Percentiles rank a stretch among this genome's conserved stretches.
Conservation (phyloP, 2,113 vertebrate genomes). For the Salvelinus fontinalis region DNA sequence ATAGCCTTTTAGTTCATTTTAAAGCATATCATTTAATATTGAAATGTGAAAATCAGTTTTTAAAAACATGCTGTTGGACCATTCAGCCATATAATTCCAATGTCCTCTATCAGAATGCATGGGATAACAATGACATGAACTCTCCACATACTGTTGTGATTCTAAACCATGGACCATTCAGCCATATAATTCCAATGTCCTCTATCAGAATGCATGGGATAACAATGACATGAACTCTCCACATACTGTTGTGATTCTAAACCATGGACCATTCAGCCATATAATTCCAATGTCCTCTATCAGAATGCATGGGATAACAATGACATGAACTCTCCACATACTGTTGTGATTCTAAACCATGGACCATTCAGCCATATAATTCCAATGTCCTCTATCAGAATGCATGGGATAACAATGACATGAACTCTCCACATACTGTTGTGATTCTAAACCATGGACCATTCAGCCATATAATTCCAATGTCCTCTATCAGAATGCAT, state of each 20-base stretch:
- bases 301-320: constrained; percentile 7
- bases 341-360: not conserved
- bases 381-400: constrained; percentile 13
- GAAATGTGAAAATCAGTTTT: constrained; percentile 4
- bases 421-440: too few species aligned
- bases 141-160: constrained; percentile 4
- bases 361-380: not conserved
- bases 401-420: constrained; percentile 3
- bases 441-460: too few species aligned
- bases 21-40: not conserved
- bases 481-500: constrained; percentile 21
- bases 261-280: not conserved
- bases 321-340: too few species aligned
- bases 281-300: constrained; percentile 8
- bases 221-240: too few species aligned
- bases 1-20: not conserved
- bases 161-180: not conserved
- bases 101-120: constrained; percentile 21
- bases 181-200: not conserved
- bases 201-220: constrained; percentile 19
- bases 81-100: not conserved
- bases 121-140: not conserved
- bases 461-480: not conserved
- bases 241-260: not conserved
- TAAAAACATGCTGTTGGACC: constrained; percentile 1